phyloP scores from a whole-genome alignment of 2,797 vertebrate genomes.

The Phrynocephalus forsythii region DNA sequence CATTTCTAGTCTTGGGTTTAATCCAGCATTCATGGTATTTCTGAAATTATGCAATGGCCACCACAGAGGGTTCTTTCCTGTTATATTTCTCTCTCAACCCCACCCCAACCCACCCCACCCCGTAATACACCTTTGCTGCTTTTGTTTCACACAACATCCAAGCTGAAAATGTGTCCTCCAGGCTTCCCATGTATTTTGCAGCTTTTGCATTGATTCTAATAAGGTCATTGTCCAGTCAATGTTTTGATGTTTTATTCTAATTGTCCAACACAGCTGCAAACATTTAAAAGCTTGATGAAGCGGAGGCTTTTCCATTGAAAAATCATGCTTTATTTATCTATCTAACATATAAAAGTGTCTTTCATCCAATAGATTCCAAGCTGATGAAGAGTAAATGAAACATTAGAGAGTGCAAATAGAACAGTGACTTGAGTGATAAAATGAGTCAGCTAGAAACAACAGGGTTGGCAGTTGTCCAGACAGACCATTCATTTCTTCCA shows the following conservation, averaged over 20 bases:
- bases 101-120: no score
- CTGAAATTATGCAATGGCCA: slow-evolving; percentile 64
- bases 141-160: background rate
- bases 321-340: no score
- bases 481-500: no score
- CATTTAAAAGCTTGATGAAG: background rate
- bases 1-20: background rate
- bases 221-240: no score
- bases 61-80: background rate
- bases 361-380: background rate
- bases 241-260: no score
- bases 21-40: slow-evolving; percentile 55
- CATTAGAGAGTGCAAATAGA: background rate
- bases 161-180: background rate
- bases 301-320: background rate
- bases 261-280: background rate
- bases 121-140: background rate
- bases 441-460: background rate
- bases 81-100: no score
- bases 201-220: no score
- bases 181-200: background rate
- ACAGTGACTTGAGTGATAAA: background rate
- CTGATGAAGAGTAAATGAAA: background rate
- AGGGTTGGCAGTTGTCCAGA: background rate
- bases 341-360: background rate